Conservation (phyloP, 2,797 vertebrate genomes). For the Eulemur albifrons region DNA sequence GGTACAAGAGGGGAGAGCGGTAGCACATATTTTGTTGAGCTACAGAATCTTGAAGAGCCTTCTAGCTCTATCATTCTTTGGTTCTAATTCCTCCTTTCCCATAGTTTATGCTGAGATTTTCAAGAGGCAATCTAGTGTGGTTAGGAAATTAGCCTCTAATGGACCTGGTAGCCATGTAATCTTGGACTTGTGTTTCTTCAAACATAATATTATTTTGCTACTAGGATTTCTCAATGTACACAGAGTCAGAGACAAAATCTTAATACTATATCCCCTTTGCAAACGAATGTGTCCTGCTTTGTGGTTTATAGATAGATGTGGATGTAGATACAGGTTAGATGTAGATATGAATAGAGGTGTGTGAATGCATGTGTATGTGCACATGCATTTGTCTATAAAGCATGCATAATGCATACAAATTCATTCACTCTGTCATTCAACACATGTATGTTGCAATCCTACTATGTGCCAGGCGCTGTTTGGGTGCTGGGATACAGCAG, state of each 20-base stretch:
- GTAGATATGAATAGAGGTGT: not conserved
- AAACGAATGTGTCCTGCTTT: not conserved
- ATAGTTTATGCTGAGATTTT: not conserved
- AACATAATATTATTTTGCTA: not conserved
- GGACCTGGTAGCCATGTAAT: not conserved
- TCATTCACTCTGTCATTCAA: not conserved
- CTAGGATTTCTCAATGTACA: not conserved
- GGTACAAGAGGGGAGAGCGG: fast-evolving
- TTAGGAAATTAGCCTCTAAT: not conserved
- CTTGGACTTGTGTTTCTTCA: not conserved
- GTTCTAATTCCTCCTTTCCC: not conserved
- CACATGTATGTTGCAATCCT: no score
- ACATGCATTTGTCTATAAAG: not conserved
- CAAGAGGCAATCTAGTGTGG: not conserved
- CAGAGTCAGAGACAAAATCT: not conserved
- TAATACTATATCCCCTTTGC: not conserved
- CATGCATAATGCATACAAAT: no score
- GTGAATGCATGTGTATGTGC: not conserved
- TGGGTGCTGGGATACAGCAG: not conserved
- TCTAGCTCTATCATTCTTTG: not conserved
- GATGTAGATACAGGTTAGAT: not conserved
- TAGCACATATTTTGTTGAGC: not conserved
- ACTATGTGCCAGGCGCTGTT: not conserved
- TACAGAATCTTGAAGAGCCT: not conserved
- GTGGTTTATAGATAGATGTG: not conserved